Evolutionary conservation across 1,140 invertebrate genomes (phyloP).

Genomic region (Rhynchophorus ferrugineus): DNA sequence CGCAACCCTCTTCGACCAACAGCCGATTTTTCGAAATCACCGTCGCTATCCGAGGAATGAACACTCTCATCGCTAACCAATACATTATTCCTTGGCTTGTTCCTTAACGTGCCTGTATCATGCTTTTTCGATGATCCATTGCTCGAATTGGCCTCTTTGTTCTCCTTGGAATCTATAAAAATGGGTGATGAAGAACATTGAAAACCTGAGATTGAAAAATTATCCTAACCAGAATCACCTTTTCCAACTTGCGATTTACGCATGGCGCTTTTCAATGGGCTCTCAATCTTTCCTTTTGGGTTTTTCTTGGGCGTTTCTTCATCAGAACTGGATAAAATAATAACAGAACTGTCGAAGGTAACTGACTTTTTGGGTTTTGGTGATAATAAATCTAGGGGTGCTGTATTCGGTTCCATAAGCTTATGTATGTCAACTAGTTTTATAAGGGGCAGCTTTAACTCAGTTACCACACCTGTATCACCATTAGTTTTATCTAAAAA

Average conservation of each 20-base stretch:
- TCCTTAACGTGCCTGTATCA: no score
- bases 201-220: no score
- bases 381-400: constrained; percentile 5
- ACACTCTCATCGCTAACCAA: no score
- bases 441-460: constrained; percentile 17
- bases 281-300: constrained; percentile 7
- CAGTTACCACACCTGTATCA: not conserved
- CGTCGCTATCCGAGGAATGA: no score
- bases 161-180: no score
- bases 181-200: no score
- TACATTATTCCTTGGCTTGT: no score
- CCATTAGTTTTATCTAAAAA: not conserved
- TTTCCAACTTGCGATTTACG: constrained; percentile 11
- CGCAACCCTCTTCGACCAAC: no score
- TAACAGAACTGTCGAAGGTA: constrained; percentile 26
- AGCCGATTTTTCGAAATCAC: no score
- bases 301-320: constrained; percentile 21
- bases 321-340: constrained; percentile 30
- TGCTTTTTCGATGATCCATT: no score
- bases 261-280: constrained; percentile 11
- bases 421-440: constrained; percentile 34
- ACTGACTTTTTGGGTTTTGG: constrained; percentile 20
- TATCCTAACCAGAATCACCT: constrained; percentile 16
- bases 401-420: constrained; percentile 24
- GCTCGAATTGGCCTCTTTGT: no score